Evolutionary conservation across 2,888 invertebrate species (phyloP).

Genomic region (Thalpophila matura): DNA sequence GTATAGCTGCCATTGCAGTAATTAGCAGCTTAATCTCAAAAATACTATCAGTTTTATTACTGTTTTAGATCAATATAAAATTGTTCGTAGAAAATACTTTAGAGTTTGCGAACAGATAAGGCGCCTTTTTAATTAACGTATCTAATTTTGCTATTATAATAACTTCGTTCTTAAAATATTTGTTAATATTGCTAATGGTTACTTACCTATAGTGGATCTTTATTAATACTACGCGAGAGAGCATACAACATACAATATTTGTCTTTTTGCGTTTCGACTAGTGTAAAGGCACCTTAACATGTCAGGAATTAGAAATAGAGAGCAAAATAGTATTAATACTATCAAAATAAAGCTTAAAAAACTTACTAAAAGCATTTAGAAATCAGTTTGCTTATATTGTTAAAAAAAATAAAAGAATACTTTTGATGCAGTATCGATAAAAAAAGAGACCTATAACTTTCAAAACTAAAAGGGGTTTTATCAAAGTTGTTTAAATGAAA

Average conservation of each 20-base stretch:
- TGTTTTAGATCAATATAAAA: constrained; percentile 15
- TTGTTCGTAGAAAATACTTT: constrained; percentile 27
- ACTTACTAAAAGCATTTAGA: constrained; percentile 26
- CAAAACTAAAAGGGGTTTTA: neutral
- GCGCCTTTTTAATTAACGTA: constrained; percentile 3
- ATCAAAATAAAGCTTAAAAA: constrained; percentile 45
- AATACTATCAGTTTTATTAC: constrained; percentile 7
- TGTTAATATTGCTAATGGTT: no score
- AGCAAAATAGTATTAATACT: constrained; percentile 32
- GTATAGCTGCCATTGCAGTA: constrained; percentile 20
- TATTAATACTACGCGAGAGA: neutral
- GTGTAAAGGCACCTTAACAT: constrained; percentile 10
- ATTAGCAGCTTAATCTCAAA: constrained; percentile 41
- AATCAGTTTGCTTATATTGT: constrained; percentile 7
- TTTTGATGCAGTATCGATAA: constrained; percentile 7
- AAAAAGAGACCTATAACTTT: constrained; percentile 1
- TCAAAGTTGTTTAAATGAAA: neutral
- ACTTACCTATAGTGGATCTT: no score
- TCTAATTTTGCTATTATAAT: neutral
- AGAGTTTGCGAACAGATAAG: neutral
- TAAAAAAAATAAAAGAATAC: neutral
- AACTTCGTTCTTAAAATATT: neutral
- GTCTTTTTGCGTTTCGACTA: neutral
- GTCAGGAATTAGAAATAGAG: constrained; percentile 18
- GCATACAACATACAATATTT: neutral